Evolutionary conservation across 2,797 vertebrate genomes (phyloP), one percentile per base, ranked within the genome.

Genomic region (Bucorvus abyssinicus): DNA sequence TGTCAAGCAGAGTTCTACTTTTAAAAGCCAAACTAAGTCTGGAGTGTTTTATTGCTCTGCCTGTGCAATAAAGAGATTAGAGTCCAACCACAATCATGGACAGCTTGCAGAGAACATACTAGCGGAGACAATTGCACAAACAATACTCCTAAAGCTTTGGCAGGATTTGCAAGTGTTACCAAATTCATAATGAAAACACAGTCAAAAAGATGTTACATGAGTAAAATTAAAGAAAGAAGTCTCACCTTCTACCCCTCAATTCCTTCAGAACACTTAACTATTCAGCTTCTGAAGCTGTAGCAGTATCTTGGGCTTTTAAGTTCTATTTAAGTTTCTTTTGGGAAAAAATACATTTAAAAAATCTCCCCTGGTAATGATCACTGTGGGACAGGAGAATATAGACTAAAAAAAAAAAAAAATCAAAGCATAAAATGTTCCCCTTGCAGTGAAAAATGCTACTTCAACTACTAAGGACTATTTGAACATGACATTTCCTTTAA

Each of bases 341-440:
- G 3, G 3, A 23, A 47, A 10, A n/a, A 38, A 23, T 6, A n/a
- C 5, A 50, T 24, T 36, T 1, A 1, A 47, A 69, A 42, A 78
- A 63, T 27, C 40, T 57, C 3, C 22, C 17, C 29, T 0, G 0
- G 17, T 12, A 61, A 73, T 14, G 53, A 50, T 8, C 0, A 0
- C 26, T 20, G 60, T 17, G 19, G 85, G 14, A 32, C 3, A 76
- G 13, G 12, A 57, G 10, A 71, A 77, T 23, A 77, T 23, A 49
- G 22, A 49, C 20, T 24, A 22, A 4, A 80, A 53, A 8, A 57
- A 53, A 88, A 9, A 8, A 42, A 61, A 86, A 76, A 47, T 23
- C 30, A 61, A 71, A 88, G 27, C 90, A 20, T 14, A 53, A 56
- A 70, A 36, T 0, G 5, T 20, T 27, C 24, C 8, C 19, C 9